These are phyloP conservation scores for Dallia pectoralis DNA, from an alignment of 2,797 vertebrate genomes.

Conservation along the genomic window DNA sequence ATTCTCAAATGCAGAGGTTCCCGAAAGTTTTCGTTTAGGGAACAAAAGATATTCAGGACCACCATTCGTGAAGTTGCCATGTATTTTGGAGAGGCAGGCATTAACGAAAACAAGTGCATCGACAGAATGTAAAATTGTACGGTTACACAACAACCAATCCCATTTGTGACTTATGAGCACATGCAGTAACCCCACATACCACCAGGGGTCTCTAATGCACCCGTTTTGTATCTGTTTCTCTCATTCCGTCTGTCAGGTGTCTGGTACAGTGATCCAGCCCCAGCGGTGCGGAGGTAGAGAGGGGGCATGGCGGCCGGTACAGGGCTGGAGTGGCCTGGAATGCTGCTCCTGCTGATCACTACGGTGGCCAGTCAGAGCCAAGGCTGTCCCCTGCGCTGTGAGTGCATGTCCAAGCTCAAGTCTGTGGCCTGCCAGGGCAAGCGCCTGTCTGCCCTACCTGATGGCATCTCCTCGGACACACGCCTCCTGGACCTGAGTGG, in stretches of 20 bases:
- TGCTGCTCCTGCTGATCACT: conserved; percentile 76
- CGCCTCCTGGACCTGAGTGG: conserved; percentile 87
- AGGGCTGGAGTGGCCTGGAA: conserved; percentile 65
- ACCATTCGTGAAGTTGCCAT: too few species aligned
- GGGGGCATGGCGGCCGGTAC: conserved; percentile 73
- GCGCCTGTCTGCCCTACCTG: conserved; percentile 85
- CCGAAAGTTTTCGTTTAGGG: too few species aligned
- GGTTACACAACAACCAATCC: too few species aligned
- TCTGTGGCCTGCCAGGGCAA: conserved; percentile 86
- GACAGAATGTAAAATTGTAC: too few species aligned
- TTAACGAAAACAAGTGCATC: too few species aligned
- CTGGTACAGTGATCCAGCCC: conserved; percentile 72
- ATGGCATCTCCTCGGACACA: conserved; percentile 88
- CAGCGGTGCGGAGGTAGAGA: conserved; percentile 37
- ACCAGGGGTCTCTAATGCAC: conserved; percentile 19
- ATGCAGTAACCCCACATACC: too few species aligned
- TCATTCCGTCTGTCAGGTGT: conserved; percentile 68
- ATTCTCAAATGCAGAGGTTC: conserved; percentile 37
- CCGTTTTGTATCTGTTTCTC: conserved; percentile 52
- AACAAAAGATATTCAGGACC: too few species aligned
- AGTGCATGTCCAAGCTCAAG: conserved; percentile 79
- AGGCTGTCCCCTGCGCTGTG: conserved; percentile 89
- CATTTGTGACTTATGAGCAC: too few species aligned
- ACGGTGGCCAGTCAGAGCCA: conserved; percentile 66
- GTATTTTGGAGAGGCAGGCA: too few species aligned